Conservation (phyloP, 1,140 invertebrate species). For the Sesamia nonagrioides region DNA sequence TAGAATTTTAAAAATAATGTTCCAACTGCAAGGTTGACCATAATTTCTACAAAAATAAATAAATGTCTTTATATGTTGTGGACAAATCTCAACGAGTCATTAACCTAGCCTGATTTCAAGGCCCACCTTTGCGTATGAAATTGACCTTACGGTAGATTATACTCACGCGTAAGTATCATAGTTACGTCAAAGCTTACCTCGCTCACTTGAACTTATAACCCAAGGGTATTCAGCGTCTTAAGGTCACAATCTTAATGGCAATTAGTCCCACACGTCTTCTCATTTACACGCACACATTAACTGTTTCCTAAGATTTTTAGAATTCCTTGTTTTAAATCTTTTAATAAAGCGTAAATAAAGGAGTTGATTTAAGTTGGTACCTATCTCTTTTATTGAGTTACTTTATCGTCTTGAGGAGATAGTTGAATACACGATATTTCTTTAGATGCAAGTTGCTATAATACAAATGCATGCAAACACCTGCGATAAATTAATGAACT, state of each 20-base stretch:
- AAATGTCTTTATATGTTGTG: background rate
- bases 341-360: too few species aligned
- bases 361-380: too few species aligned
- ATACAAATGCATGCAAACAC: too few species aligned
- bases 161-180: background rate
- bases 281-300: background rate
- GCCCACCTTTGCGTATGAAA: background rate
- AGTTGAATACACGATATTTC: too few species aligned
- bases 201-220: background rate
- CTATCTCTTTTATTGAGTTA: too few species aligned
- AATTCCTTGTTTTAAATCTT: too few species aligned
- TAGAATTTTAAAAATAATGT: background rate
- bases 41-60: background rate
- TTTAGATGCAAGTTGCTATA: too few species aligned
- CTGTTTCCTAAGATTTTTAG: background rate
- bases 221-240: background rate
- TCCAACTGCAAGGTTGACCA: background rate
- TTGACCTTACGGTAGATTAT: background rate
- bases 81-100: background rate
- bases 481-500: background rate
- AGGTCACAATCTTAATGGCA: background rate
- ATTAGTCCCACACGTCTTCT: background rate
- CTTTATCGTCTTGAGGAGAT: too few species aligned
- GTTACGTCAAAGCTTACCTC: conserved; percentile 15
- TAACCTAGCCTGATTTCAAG: background rate